These are phyloP conservation scores for Atopsyche davidsoni DNA, from an alignment of 1,140 invertebrate genomes.

Conservation along the genomic window DNA sequence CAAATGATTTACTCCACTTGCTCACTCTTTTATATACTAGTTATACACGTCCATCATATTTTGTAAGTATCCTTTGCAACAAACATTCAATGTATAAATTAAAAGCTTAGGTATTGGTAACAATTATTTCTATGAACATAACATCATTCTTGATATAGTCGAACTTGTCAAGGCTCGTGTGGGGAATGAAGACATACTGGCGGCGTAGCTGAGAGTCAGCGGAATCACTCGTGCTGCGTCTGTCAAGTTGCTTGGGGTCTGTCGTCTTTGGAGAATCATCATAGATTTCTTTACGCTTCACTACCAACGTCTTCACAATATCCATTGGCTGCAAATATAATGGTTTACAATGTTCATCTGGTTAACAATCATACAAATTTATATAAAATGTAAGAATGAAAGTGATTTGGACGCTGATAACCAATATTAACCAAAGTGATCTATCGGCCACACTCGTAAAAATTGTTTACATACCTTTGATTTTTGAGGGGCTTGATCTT, in stretches of 20 bases:
- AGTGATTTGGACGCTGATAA: neutral
- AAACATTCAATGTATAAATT: neutral
- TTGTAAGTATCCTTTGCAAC: neutral
- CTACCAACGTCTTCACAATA: slow-evolving; percentile 42
- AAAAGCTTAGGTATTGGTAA: slow-evolving; percentile 29
- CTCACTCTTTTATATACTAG: no score
- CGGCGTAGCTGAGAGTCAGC: no score
- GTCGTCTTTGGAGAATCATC: neutral
- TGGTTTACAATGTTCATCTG: no score
- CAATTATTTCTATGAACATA: slow-evolving; percentile 59
- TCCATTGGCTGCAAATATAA: slow-evolving; percentile 44
- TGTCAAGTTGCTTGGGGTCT: slow-evolving; percentile 18
- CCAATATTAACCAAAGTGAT: no score
- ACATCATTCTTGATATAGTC: slow-evolving; percentile 60
- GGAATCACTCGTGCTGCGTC: no score
- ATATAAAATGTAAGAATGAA: neutral
- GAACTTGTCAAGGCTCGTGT: slow-evolving; percentile 56
- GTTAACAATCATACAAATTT: neutral
- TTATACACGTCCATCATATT: no score
- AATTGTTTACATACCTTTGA: slow-evolving; percentile 34
- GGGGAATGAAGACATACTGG: slow-evolving; percentile 68
- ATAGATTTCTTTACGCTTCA: slow-evolving; percentile 31
- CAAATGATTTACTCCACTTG: no score
- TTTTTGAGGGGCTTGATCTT: slow-evolving; percentile 52
- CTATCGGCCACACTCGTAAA: neutral